phyloP scores from a whole-genome alignment of 2,888 invertebrate species.

The Halocaridina rubra region DNA sequence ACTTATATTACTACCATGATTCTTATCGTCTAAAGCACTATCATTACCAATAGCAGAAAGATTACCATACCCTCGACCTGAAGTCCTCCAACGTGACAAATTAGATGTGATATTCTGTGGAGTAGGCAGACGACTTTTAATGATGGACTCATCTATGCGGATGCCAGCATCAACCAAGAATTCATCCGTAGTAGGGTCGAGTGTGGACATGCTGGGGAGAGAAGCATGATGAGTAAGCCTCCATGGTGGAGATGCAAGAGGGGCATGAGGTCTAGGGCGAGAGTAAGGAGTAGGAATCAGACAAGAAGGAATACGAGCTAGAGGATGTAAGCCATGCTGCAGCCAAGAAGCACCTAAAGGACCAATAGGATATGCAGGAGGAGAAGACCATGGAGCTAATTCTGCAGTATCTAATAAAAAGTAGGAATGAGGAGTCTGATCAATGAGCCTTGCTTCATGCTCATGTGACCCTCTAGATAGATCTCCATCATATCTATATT shows the following conservation, averaged over 20 bases:
- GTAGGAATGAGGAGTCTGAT: constrained; percentile 32
- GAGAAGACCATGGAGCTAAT: constrained; percentile 60
- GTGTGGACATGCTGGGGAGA: constrained; percentile 64
- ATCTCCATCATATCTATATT: constrained; percentile 35
- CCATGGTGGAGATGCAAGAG: constrained; percentile 47
- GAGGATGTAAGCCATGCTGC: constrained; percentile 56
- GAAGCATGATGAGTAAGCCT: constrained; percentile 58
- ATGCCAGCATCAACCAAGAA: constrained; percentile 66
- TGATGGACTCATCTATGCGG: constrained; percentile 65
- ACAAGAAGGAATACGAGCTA: constrained; percentile 48
- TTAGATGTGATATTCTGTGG: constrained; percentile 13
- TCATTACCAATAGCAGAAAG: not conserved
- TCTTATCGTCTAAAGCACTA: constrained; percentile 13
- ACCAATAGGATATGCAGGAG: constrained; percentile 63
- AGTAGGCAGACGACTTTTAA: constrained; percentile 50
- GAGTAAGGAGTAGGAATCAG: constrained; percentile 50
- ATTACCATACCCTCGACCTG: not conserved
- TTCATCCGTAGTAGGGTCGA: constrained; percentile 65
- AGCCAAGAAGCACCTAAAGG: constrained; percentile 63
- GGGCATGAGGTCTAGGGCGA: constrained; percentile 34
- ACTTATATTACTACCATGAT: not conserved
- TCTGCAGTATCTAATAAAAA: constrained; percentile 61
- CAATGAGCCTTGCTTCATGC: constrained; percentile 27
- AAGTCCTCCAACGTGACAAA: constrained; percentile 22
- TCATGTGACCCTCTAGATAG: not conserved